These are phyloP conservation scores for Haemorhous mexicanus DNA, from an alignment of 2,113 vertebrate species.

Conservation along the genomic window DNA sequence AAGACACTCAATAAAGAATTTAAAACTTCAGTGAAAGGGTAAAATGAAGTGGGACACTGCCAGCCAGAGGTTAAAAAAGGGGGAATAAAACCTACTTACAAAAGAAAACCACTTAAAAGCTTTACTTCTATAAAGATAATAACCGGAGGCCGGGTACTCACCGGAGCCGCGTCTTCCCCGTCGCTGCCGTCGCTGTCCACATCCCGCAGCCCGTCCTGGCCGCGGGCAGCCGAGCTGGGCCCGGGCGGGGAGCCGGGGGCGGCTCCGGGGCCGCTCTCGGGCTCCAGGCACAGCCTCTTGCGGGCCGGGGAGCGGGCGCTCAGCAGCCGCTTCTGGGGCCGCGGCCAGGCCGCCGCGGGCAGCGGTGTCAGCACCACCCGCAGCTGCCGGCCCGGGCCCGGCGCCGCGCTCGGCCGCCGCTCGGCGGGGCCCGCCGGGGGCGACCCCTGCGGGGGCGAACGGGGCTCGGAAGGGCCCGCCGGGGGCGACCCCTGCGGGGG, in stretches of 20 bases:
- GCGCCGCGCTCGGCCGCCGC: neutral
- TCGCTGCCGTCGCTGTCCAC: constrained; percentile 23
- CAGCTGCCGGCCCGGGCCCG: neutral
- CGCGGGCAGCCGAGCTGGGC: neutral
- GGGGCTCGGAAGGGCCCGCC: neutral
- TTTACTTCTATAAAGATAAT: rapidly evolving
- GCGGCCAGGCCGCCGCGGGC: neutral
- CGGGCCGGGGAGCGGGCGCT: neutral
- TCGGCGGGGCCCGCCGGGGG: neutral
- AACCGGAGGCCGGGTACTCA: neutral
- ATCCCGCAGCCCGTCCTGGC: neutral
- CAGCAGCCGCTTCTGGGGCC: neutral
- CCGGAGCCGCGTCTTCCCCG: neutral
- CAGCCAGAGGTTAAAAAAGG: rapidly evolving
- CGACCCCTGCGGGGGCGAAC: neutral
- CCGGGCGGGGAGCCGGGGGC: neutral
- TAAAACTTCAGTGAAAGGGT: no score
- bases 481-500: rapidly evolving
- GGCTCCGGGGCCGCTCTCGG: no score
- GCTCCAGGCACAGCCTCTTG: neutral
- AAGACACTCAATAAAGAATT: neutral
- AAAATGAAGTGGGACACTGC: neutral
- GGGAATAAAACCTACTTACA: rapidly evolving
- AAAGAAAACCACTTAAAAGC: rapidly evolving
- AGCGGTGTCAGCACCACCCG: constrained; percentile 1